Base-by-base conservation (phyloP, 2,797 vertebrate genomes). In the Rhinichthys osculus region DNA sequence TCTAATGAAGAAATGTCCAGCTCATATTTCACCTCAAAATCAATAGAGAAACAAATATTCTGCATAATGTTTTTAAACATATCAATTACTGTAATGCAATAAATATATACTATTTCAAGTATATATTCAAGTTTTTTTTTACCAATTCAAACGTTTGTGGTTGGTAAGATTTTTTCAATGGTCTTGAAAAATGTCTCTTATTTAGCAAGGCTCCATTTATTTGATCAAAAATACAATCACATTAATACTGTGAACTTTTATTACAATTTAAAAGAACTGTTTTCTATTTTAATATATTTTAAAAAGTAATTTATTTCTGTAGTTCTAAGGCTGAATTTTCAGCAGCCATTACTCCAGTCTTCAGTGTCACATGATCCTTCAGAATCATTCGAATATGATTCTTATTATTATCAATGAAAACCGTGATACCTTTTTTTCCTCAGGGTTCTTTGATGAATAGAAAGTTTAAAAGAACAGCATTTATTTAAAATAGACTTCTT, bases 1-100 rank as follows among this genome's bases (percentile, higher is more conserved):
- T 30, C 23, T 59, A 27, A 59, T 23, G 8, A 67, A 23, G 59
- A 80, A 80, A 67, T 67, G 62, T 50, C 62, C 42, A 50, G 17
- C 40, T 80, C 42, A 35, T 67, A 80, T 80, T 66, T 78, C 38
- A 42, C 14, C 38, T 17, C 35, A 27, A 62, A 40, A 78, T 38
- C 14, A 42, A 78, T 42, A 19, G 14, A 7, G 38, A 62, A 30
- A 62, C 4, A 40, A 9, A 57, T n/a, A 57, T 66, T 33, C 17
- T 33, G 64, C 16, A 33, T 30, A 64, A 30, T 3, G 27, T 64
- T 64, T 64, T 30, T 64, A 64, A 64, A 7, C 33, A 27, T 23
- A 38, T n/a, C 0, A 77, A 3, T 54, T 57, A 17, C 13, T 59
- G 11, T 42, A 42, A 11, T 62, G 14, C 23, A 78, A 13, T 57